Evolutionary conservation across 2,797 vertebrate genomes (phyloP), one percentile per base, ranked within the genome.

Genomic region (Myioborus miniatus): DNA sequence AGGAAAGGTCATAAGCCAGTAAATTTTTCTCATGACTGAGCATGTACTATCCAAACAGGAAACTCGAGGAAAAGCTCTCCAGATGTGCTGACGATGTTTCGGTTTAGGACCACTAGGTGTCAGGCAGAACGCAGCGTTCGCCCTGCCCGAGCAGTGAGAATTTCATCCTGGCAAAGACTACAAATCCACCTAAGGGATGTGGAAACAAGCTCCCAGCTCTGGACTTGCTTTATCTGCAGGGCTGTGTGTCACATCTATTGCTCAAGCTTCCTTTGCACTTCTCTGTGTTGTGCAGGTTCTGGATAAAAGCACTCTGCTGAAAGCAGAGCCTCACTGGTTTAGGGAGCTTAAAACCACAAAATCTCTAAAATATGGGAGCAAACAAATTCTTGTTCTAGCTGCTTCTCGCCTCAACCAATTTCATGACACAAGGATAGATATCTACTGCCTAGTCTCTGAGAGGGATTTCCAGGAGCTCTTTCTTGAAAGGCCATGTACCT

Each of bases 91-190:
- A 52, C 43, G 68, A 32, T 29, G 7, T 77, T 96, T 85, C 68
- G 34, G 3, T 30, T 34, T 59, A 43, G 30, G 19, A 72, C 97
- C 98, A 94, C 96, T 97, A 98, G 97, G 68, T 96, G 97, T 97
- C 97, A 97, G 96, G 67, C 83, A 76, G 87, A 91, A 76, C 58
- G 2, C 94, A 75, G 37, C 83, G 44, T 95, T 88, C 50, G 9
- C 12, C 7, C 21, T 63, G 46, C 4, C 21, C n/a, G n/a, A 17
- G 11, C 22, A 18, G 11, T 0, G 12, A n/a, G 36, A 17, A 14
- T 53, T 89, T 76, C n/a, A 13, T 34, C 15, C 11, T 26, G 11
- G 1, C 20, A 49, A 47, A 29, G 6, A 19, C 12, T 30, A 0
- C 22, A 26, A 89, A 53, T 72, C 11, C 27, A 5, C 13, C 27